Base-by-base conservation (phyloP, 2,888 invertebrate genomes). In the Folsomia manolachei region DNA sequence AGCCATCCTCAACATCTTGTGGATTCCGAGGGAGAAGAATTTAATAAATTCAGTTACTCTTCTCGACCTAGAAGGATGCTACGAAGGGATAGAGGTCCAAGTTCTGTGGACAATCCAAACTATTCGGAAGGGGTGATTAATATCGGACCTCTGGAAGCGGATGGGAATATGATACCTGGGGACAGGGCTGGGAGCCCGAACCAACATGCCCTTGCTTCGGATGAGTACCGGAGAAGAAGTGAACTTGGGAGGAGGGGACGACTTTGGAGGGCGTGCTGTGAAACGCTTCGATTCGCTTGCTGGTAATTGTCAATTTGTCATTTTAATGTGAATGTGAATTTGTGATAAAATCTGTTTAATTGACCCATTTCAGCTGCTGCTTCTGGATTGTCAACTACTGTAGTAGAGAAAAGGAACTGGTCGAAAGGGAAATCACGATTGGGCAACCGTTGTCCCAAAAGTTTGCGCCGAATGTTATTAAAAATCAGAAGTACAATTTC, bases 401-500 rank as follows among this genome's bases (percentile, higher is more conserved):
- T 83, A 79, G 79, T 66, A 86, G 91, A 72, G 89, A 90, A 81
- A 88, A 90, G 79, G 92, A 93, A 83, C 85, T 92, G 69, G 88
- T 89, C 80, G 88, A 92, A 4, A 88, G 94, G 81, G 91, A 90
- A 61, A 91, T 94, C 81, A 87, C 89, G 82, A 86, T 94, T 81
- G 94, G 94, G 39, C 89, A 90, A 26, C 75, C 74, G 81, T 61
- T 90, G 89, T 88, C 89, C 69, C 93, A 93, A 82, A 94, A 92
- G 82, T 97, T 91, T 86, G 95, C 97, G 72, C 90, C 94, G 73
- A 99, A 99, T 86, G 93, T 95, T 82, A 96, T 99, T 79, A 89
- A 96, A 82, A 99, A 99, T 87, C 93, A 95, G 87, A 99, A 99
- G 88, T 99, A 98, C 87, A 98, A 94, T 85, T 88, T 93, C 81